Base-by-base conservation (phyloP, 2,113 vertebrate species). In the Sarotherodon lohbergeri region DNA sequence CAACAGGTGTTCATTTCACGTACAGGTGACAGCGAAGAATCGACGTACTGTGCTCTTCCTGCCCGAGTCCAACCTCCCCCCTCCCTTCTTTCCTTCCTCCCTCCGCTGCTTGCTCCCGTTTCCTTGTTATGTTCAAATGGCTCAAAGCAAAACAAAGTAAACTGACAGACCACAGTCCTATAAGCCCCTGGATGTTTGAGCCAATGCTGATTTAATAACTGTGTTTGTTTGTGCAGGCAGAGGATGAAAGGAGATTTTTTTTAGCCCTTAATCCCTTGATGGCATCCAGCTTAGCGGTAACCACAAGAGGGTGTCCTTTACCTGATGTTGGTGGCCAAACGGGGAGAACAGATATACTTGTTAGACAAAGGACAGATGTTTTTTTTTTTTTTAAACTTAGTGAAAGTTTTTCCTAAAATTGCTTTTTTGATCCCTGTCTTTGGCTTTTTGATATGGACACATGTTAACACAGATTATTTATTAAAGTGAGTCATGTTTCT, bases 241-340 rank as follows among this genome's bases (percentile, higher is more conserved):
- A 63, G 61, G 82, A 86, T 89, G 39, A 85, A 86, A 48, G 4
- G 9, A 3, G 12, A 24, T 36, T 50, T 88, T 79, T 73, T 32
- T 41, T 14, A 14, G 61, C 41, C 71, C 43, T 55, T 71, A 89
- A 90, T 89, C 86, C 83, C 41, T 17, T 24, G 59, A 84, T 84
- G 80, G 39, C 24, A 24, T 68, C 85, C 83, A 73, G 50, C 1
- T 73, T 11, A 71, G 63, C 22, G 61, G 59, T n/a, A 84, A 80
- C 94, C 93, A 93, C 92, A 89, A 95, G 94, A 88, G 94, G 93
- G 95, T 61, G 93, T 61, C 83, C 80, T 94, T 93, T 52, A 85
- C 82, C 84, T 86, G 36, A 19, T 84, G 82, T 48, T 59, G 59
- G 48, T 16, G 86, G 41, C 54, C 88, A 54, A 29, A 81, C 55